Evolutionary conservation across 2,888 invertebrate genomes (phyloP).

Genomic region (Cryptocheilus praepositus): DNA sequence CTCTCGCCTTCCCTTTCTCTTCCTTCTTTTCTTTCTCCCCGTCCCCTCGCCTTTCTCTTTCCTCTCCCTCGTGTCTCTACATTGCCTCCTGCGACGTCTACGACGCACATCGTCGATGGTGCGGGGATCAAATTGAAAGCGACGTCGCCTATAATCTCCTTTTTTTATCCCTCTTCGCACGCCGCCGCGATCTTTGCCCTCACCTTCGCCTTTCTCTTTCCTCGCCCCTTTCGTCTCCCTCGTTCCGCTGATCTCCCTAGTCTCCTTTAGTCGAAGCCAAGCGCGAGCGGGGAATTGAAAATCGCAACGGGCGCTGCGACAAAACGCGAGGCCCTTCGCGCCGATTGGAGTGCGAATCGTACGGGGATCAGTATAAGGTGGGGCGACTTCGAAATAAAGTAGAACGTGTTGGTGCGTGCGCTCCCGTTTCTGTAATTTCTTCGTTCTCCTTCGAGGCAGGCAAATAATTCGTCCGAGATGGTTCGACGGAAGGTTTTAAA

Average conservation of each 20-base stretch:
- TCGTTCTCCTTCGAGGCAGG: too few species aligned
- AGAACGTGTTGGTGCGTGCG: too few species aligned
- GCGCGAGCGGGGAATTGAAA: slow-evolving; percentile 14
- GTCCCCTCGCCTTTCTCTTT: slow-evolving; percentile 13
- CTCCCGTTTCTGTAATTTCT: too few species aligned
- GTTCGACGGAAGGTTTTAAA: too few species aligned
- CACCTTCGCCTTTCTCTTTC: not conserved
- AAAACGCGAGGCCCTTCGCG: not conserved
- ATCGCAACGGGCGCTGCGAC: not conserved
- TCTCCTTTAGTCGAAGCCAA: not conserved
- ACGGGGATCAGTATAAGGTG: not conserved
- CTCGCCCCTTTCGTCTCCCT: not conserved
- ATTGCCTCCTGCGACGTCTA: slow-evolving; percentile 11
- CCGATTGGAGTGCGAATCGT: slow-evolving; percentile 8
- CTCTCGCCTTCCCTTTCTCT: slow-evolving; percentile 4
- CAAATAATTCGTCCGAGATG: too few species aligned
- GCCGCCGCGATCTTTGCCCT: not conserved
- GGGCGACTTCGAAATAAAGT: too few species aligned
- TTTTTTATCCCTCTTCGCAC: slow-evolving; percentile 2
- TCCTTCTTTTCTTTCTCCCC: slow-evolving; percentile 11
- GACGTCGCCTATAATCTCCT: slow-evolving; percentile 13
- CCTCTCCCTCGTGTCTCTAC: not conserved
- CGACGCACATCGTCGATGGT: slow-evolving; percentile 19
- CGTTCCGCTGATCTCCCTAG: not conserved
- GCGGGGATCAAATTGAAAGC: slow-evolving; percentile 26